A percentile compares a stretch with the other conserved stretches of the same genome.
Evolutionary conservation across 2,797 vertebrate genomes (phyloP).

Genomic region (Novumbra hubbsi): DNA sequence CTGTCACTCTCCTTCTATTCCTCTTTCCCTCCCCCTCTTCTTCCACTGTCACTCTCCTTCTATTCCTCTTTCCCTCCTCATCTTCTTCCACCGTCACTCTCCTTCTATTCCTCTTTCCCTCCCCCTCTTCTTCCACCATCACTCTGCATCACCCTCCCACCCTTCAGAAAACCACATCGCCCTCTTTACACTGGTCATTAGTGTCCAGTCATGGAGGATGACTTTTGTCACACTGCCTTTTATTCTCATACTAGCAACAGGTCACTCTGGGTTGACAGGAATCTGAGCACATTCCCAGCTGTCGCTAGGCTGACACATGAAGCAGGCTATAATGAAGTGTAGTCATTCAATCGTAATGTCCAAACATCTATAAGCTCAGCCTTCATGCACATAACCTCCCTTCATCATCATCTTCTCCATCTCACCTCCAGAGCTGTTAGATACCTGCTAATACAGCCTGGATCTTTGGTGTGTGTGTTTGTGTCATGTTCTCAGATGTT

Average conservation of each 20-base stretch:
- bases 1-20: not conserved
- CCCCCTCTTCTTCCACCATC: too few species aligned
- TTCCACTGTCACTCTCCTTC: too few species aligned
- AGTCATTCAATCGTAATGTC: not conserved
- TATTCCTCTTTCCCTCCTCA: too few species aligned
- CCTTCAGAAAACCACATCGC: too few species aligned
- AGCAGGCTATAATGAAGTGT: not conserved
- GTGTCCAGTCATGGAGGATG: not conserved
- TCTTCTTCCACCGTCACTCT: too few species aligned
- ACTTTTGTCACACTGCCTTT: not conserved
- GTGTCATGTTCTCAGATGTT: conserved; percentile 84
- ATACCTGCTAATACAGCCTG: not conserved
- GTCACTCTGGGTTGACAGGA: not conserved
- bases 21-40: not conserved
- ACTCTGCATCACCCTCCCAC: too few species aligned
- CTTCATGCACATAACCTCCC: not conserved
- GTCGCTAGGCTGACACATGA: not conserved
- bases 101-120: too few species aligned
- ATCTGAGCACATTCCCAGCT: not conserved
- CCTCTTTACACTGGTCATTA: not conserved
- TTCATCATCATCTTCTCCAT: not conserved
- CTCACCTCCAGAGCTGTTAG: not conserved
- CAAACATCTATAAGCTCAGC: not conserved
- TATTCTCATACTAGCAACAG: not conserved
- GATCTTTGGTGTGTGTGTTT: not conserved